Evolutionary conservation across 2,113 vertebrate species (phyloP), one percentile per base, ranked within the genome.

Genomic region (Tor tambroides): DNA sequence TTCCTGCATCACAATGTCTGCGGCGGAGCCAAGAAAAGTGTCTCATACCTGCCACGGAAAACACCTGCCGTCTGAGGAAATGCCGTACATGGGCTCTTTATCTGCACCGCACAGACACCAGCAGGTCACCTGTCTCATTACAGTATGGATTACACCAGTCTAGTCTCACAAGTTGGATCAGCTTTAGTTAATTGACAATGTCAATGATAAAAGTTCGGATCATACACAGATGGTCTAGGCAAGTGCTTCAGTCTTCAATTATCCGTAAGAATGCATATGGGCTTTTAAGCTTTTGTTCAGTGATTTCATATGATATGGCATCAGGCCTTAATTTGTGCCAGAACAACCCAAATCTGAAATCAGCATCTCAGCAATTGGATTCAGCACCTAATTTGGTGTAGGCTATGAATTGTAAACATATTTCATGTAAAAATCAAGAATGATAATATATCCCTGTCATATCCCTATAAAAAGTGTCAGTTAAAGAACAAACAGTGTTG

Each of bases 1-100:
- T 81, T 82, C 61, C 75, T 28, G 41, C 72, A 86, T 83, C 80
- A 83, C 84, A 85, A 35, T 84, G 72, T 83, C 59, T 77, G n/a
- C 19, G 28, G 32, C 1, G 23, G 28, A 84, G 65, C 82, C 26
- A 23, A 56, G 30, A 72, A 30, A 72, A 71, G 32, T 35, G 46
- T 84, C 30, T 32, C 80, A 46, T 46, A 86, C 67, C 80, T 82
- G 80, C 41, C 71, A 28, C 11, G 23, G 56, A 32, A 46, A 75
- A 65, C 82, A 72, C 86, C 80, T 83, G 72, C 23, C 28, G 10
- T 63, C 86, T 75, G 56, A 82, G 41, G 71, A 30, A 46, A 59
- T 46, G 8, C 59, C n/a, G 26, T 19, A 15, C 74, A 59, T 11
- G 56, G 56, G 32, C 46, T 35, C 46, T 81, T 87, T 87, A 83